Base-by-base conservation (phyloP, 2,113 vertebrate species). In the Ardeotis arabs region DNA sequence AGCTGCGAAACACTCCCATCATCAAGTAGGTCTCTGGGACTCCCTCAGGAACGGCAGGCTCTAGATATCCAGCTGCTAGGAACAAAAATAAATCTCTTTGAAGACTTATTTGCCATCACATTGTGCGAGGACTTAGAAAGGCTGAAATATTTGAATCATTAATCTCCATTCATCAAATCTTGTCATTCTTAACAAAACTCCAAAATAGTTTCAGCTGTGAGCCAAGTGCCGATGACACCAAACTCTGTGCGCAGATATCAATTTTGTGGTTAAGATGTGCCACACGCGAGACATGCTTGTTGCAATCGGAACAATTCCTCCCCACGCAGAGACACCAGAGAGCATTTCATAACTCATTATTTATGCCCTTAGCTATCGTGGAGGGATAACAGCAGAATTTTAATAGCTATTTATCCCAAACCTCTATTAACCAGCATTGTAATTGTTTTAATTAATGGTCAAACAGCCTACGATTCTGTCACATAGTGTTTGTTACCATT, bases 71-170 rank as follows among this genome's bases (percentile, higher is more conserved):
- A 97, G 95, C 95, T 96, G 94, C 88, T 91, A 91, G 92, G 80
- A 96, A 95, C 91, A 97, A 92, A 95, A 96, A 93, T 97, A 95
- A 96, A 95, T 96, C 89, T 97, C 92, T 97, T 96, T 94, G 81
- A 96, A 97, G 95, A 64, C 88, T 94, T 88, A 80, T 8, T 95
- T 90, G 79, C 89, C 95, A 87, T 97, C 90, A 70, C 50, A 33
- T 95, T 93, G 85, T 96, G 37, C 17, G 62, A 91, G 68, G 91
- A 93, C 67, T 93, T 89, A 87, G 91, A 79, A 91, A 96, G 88
- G 55, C 93, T 91, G 93, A 84, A 85, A 50, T n/a, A 53, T 94
- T 97, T 97, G 95, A 95, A 89, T 84, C 47, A 5, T 95, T 96
- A 53, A 93, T 95, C 94, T 96, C 84, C 75, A 96, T 97, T 95